Base-by-base conservation (phyloP, 2,888 invertebrate genomes). In the Trissolcus brochymenae region DNA sequence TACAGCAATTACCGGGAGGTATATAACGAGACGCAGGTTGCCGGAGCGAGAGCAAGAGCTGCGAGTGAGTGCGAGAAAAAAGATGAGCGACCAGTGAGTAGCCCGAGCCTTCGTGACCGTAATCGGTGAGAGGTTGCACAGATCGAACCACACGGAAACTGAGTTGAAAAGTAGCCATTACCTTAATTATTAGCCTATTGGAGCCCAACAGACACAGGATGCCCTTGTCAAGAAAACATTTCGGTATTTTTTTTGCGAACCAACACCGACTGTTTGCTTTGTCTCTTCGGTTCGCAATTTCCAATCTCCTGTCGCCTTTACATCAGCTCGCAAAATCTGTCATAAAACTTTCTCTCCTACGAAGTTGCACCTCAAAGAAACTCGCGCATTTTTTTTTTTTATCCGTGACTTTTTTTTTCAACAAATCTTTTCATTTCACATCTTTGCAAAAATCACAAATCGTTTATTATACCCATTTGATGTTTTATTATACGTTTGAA, bases 161-260 rank as follows among this genome's bases (percentile, higher is more conserved):
- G 83, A 86, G 85, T 87, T 87, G 87, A 87, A 87, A 88, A 87
- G 88, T 88, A 87, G 85, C 85, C 87, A 88, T 88, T 88, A 88
- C 85, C 84, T 87, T 87, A 88, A 88, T 88, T 88, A 87, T 86
- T 85, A 83, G 83, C 79, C 85, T 87, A 84, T 85, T 84, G 82
- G 74, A 14, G 11, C 35, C 62, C 57, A 62, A 40, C 49, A 54
- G 74, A 35, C 68, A 29, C 65, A 57, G 68, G 66, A 75, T 75
- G 41, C 64, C 57, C 57, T 75, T 75, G 74, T 68, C 67, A 75
- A 68, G 74, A 67, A 60, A 25, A 64, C 57, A 67, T 67, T 62
- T 25, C 35, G 43, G 19, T 29, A 46, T 40, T 9, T 73, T 25
- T 60, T 66, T 56, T 51, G 16, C 19, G 29, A 43, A 41, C 16